A percentile compares a stretch with the other conserved stretches of the same genome.
Evolutionary conservation across 2,113 vertebrate genomes (phyloP).

Genomic region (Caracal caracal): DNA sequence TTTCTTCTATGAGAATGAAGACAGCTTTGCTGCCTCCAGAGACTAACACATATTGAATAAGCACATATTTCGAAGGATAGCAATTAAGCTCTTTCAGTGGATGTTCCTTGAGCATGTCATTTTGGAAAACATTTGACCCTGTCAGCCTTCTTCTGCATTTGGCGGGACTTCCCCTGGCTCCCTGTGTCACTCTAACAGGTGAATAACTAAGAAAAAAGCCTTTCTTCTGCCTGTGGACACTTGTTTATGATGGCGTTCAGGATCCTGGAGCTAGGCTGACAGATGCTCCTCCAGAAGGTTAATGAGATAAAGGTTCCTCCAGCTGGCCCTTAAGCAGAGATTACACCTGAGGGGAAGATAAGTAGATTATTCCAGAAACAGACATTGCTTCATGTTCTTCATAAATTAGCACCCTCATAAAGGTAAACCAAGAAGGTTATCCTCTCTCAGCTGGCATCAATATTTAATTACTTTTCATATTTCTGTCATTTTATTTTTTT

Average conservation of each 20-base stretch:
- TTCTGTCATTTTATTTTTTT: constrained; percentile 12
- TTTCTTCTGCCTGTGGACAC: constrained; percentile 51
- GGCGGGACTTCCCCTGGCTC: background rate
- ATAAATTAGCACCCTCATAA: constrained; percentile 58
- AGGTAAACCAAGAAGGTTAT: constrained; percentile 39
- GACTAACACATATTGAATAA: background rate
- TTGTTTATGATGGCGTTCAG: constrained; percentile 76
- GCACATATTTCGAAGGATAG: background rate
- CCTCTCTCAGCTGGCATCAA: background rate
- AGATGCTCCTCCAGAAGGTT: constrained; percentile 93
- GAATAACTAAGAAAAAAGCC: constrained; percentile 15
- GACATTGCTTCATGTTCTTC: constrained; percentile 83
- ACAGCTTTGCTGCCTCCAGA: background rate
- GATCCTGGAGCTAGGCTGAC: constrained; percentile 83
- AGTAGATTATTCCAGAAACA: constrained; percentile 95
- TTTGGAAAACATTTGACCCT: constrained; percentile 56
- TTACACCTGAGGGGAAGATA: constrained; percentile 95
- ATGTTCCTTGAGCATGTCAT: background rate
- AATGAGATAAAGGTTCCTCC: constrained; percentile 93
- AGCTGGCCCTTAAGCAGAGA: constrained; percentile 90
- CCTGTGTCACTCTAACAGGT: constrained; percentile 22
- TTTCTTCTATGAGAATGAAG: background rate
- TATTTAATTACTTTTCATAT: constrained; percentile 32
- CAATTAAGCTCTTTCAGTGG: constrained; percentile 5
- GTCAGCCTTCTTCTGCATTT: background rate